Percentiles rank a stretch among this genome's conserved stretches.
Evolutionary conservation across 2,797 vertebrate genomes (phyloP).

Genomic region (Chiloscyllium punctatum): DNA sequence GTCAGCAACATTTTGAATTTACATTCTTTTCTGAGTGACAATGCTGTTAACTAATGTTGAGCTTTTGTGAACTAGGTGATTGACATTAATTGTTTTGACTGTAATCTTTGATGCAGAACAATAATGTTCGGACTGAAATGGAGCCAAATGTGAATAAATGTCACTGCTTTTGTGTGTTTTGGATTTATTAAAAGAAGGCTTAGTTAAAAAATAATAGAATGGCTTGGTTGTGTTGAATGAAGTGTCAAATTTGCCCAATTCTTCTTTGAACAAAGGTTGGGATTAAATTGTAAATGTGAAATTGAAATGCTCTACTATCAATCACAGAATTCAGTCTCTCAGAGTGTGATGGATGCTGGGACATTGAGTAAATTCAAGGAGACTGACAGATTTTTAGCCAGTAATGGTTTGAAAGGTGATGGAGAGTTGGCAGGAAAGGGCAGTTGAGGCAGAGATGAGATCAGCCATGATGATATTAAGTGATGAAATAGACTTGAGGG

Average conservation of each 20-base stretch:
- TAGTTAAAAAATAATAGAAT: neutral
- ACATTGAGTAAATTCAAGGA: neutral
- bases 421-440: neutral
- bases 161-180: neutral
- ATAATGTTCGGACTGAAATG: neutral
- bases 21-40: neutral
- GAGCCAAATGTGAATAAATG: slow-evolving; percentile 11
- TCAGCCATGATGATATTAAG: neutral
- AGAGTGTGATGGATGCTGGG: neutral
- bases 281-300: neutral
- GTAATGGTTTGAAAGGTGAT: neutral
- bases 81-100: neutral
- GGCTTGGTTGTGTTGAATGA: neutral
- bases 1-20: neutral
- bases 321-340: neutral
- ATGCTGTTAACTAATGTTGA: neutral
- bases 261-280: neutral
- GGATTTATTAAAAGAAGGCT: neutral
- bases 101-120: neutral
- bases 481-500: neutral
- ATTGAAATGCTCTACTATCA: neutral
- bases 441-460: neutral
- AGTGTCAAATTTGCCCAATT: neutral
- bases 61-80: neutral
- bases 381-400: too few relatives aligned